Conservation (phyloP, 2,113 vertebrate species). For the Hemiprocne comata region DNA sequence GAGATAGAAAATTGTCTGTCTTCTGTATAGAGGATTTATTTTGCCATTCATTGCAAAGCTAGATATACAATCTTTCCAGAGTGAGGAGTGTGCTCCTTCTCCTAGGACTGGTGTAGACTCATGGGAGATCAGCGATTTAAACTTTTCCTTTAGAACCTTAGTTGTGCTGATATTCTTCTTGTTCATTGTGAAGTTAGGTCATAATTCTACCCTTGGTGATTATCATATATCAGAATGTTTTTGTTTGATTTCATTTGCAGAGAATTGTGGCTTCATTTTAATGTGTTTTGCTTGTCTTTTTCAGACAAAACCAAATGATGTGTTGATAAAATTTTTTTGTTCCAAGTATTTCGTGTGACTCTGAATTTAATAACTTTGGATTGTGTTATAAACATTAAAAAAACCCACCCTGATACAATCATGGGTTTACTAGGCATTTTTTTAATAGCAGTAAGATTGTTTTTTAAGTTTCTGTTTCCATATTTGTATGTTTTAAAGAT, state of each 20-base stretch:
- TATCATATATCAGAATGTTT: neutral
- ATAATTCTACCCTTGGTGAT: neutral
- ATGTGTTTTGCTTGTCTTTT: neutral
- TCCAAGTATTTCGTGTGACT: neutral
- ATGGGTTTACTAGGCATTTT: neutral
- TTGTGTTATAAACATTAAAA: neutral
- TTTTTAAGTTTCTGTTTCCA: neutral
- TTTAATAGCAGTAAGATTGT: neutral
- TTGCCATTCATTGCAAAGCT: neutral
- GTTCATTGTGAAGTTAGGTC: neutral
- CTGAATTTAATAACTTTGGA: neutral
- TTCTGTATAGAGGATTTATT: neutral
- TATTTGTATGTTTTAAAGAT: neutral
- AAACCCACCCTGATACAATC: too few relatives aligned
- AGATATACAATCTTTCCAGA: neutral
- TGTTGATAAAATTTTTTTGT: neutral
- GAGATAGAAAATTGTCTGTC: neutral
- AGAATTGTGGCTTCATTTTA: neutral
- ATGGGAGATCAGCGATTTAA: accelerated
- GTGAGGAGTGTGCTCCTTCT: neutral
- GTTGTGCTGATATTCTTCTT: neutral
- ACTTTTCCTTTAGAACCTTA: neutral
- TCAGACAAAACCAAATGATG: neutral
- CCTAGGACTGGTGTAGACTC: neutral
- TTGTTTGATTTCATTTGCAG: neutral